Evolutionary conservation across 2,113 vertebrate genomes (phyloP), one percentile per base, ranked within the genome.

Genomic region (Corythoichthys intestinalis): DNA sequence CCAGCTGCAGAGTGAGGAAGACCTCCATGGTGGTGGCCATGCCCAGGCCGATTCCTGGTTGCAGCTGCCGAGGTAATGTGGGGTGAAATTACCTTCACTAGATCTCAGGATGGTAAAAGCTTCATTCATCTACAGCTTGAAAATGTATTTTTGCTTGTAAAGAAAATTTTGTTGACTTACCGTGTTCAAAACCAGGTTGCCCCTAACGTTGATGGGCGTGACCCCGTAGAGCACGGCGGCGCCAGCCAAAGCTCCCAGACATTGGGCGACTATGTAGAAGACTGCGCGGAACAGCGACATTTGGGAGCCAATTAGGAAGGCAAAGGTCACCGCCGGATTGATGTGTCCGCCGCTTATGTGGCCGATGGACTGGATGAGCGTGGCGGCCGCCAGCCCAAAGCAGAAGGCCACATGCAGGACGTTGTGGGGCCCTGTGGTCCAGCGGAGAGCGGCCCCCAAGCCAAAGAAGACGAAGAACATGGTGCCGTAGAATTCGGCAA

Each of bases 381-480:
- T 98, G 84, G 94, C 94, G 48, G 95, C 90, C 6, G 94, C 94
- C 88, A 98, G 80, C 52, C 96, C 96, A 57, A 98, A 98, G 87
- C 94, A 95, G 83, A 98, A 80, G 74, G 96, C 94, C 61, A 96
- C 91, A 59, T 94, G 94, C 59, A 98, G 83, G 67, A 96, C 91
- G 35, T 93, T 93, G 70, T 91, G 85, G 65, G 95, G 91, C 47
- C 94, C 96, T 0, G 93, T 91, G 75, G 91, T 87, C 94, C 95
- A 96, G 69, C 93, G 96, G 66, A 98, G 91, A 4, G 95, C 94
- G 6, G 94, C 93, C 70, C 96, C 96, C 82, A 98, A 79, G 57
- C 96, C 96, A 28, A 98, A 94, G 84, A 97, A 94, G 66, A 96
- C 92, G 49, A 97, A 98, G 88, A 98, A 94, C 91, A 98, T 93